Conservation (phyloP, 2,113 vertebrate genomes). For the Asarcornis scutulata region DNA sequence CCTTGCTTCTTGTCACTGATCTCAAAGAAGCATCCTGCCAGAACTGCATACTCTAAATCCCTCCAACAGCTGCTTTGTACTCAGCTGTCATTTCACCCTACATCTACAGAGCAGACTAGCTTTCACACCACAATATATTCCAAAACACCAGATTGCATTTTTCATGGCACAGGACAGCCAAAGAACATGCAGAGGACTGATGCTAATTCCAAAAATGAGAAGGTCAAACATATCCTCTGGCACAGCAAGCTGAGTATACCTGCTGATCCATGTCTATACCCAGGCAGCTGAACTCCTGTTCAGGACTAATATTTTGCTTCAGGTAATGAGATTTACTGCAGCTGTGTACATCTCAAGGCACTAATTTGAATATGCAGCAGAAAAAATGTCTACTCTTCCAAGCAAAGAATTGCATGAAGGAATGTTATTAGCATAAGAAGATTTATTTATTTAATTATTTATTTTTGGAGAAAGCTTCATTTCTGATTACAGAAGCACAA, state of each 20-base stretch:
- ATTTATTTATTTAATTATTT: background rate
- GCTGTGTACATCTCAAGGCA: background rate
- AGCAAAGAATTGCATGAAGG: background rate
- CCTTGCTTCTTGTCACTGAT: background rate
- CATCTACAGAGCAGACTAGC: background rate
- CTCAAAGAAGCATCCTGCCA: background rate
- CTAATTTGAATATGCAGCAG: background rate
- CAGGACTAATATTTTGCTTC: constrained; percentile 1
- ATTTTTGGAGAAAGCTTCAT: background rate
- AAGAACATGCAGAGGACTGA: background rate
- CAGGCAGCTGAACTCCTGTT: background rate
- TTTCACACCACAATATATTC: background rate
- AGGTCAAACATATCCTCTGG: background rate
- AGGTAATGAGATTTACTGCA: background rate
- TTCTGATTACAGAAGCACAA: background rate
- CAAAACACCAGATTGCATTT: background rate
- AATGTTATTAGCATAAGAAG: background rate
- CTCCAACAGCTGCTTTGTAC: background rate
- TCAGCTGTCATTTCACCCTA: background rate
- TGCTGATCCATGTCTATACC: background rate
- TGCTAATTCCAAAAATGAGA: constrained; percentile 3
- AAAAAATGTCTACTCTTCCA: background rate
- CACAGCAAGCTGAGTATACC: background rate
- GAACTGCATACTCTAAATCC: background rate
- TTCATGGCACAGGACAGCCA: background rate